phyloP scores from a whole-genome alignment of 2,888 invertebrate species.

The Nephrotoma flavescens region DNA sequence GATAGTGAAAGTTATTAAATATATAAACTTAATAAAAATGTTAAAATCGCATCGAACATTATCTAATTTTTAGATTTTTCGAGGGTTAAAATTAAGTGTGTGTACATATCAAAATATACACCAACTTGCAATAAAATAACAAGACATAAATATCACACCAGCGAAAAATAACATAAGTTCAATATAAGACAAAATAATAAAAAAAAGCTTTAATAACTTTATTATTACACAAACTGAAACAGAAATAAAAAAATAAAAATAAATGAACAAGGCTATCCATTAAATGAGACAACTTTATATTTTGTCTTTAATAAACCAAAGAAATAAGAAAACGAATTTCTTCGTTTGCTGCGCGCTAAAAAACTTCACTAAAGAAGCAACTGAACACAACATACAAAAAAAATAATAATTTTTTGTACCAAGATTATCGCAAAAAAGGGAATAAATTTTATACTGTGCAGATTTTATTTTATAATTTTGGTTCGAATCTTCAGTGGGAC shows the following conservation, averaged over 20 bases:
- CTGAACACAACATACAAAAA: not conserved
- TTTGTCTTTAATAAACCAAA: not conserved
- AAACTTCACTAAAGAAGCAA: not conserved
- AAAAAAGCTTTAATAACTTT: not conserved
- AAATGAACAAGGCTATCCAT: constrained; percentile 1
- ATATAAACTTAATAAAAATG: not conserved
- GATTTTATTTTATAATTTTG: not conserved
- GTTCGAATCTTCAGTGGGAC: not conserved
- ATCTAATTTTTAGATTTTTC: not conserved
- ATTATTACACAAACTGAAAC: not conserved
- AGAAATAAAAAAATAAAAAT: not conserved
- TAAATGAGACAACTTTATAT: constrained; percentile 4
- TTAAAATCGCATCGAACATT: not conserved
- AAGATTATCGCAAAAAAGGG: not conserved
- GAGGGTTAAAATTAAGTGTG: not conserved
- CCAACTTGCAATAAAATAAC: not conserved
- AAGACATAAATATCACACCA: not conserved
- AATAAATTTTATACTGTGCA: not conserved
- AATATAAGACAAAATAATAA: not conserved
- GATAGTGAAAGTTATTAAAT: not conserved
- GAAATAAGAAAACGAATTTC: not conserved
- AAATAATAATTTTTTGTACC: not conserved
- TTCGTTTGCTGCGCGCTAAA: not conserved
- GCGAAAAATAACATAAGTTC: not conserved
- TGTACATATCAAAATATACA: not conserved